Evolutionary conservation across 2,797 vertebrate species (phyloP), one percentile per base, ranked within the genome.

Genomic region (Denticeps clupeoides): DNA sequence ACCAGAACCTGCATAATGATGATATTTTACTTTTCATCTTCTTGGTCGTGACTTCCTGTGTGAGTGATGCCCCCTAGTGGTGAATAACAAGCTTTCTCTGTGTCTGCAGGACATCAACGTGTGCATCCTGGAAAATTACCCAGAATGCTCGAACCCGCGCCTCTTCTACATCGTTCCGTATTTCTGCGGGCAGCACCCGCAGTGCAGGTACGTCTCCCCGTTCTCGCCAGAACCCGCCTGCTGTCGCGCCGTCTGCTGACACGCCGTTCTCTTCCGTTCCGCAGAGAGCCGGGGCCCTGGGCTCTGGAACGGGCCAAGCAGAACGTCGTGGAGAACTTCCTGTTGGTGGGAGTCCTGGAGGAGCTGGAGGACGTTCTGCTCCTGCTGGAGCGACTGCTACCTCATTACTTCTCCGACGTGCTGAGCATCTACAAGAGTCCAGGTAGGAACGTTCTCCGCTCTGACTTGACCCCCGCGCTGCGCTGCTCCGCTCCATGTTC

Each of bases 81-180:
- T n/a, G n/a, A n/a, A n/a, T n/a, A n/a, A n/a, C n/a, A n/a, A n/a
- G 49, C 24, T 45, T 3, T 72, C 5, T 46, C 3, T 70, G n/a
- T 75, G 15, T 51, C 58, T 74, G 32, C 60, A 97, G 94, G 93
- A 95, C 59, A 93, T 97, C 70, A 96, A 92, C 24, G 90, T 92
- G 55, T 98, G 93, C 70, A 94, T 97, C 71, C 82, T 98, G 58
- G 89, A 96, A 78, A 92, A 89, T 70, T 95, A 95, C 51, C 87
- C 92, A 0, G 93, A 98, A 71, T 98, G 94, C 78, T 92, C 90
- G 65, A 98, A 97, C 70, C 93, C 94, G 59, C 80, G 84, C 42
- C 77, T 94, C 49, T 98, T 98, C 80, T 98, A 98, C 77, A 97
- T 97, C 70, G 97, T 98, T 31, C 93, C 94, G 0, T 98, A 96